Evolutionary conservation across 2,797 vertebrate genomes (phyloP), one percentile per base, ranked within the genome.

Genomic region (Pyrocephalus nanus): DNA sequence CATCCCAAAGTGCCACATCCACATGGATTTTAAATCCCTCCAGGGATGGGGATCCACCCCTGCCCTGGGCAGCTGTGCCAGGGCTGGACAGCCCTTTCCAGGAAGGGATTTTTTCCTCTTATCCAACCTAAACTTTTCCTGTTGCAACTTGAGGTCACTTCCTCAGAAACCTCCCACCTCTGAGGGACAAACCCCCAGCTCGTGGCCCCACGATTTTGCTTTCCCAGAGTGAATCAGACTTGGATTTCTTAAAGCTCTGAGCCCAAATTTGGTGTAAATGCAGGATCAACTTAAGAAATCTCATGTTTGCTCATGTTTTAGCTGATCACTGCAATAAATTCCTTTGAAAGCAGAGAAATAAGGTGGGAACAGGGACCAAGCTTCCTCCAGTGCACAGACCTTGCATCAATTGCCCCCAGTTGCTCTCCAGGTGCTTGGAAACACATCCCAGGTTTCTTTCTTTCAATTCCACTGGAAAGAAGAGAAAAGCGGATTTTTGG

Each of bases 321-420:
- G 30, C 48, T 8, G 1, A 9, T 23, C 7, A 1, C 3, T 4
- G 6, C 12, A 32, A 32, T 21, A 53, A 79, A 48, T 45, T 26
- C 48, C 48, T 32, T 48, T 30, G 50, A 67, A 55, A 72, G 43
- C 8, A 16, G 73, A 55, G 53, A 58, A 64, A 29, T 19, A 2
- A 50, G 17, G 40, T 22, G 23, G 11, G 30, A 57, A 19, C 4
- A 8, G 12, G 22, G 50, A 7, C 8, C 19, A 15, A 38, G n/a
- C 27, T 51, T 29, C 50, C 27, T 51, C 27, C 27, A 51, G 50
- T 18, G 18, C 27, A 43, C 17, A 45, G 7, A 38, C 22, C 5
- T 36, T 11, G 9, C 0, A 5, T 3, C 62, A 11, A 2, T 12
- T 40, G 11, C 72, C 43, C 34, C 11, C 5, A 11, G 0, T 38